Evolutionary conservation across 1,140 invertebrate genomes (phyloP).

Genomic region (Hycleus phaleratus): DNA sequence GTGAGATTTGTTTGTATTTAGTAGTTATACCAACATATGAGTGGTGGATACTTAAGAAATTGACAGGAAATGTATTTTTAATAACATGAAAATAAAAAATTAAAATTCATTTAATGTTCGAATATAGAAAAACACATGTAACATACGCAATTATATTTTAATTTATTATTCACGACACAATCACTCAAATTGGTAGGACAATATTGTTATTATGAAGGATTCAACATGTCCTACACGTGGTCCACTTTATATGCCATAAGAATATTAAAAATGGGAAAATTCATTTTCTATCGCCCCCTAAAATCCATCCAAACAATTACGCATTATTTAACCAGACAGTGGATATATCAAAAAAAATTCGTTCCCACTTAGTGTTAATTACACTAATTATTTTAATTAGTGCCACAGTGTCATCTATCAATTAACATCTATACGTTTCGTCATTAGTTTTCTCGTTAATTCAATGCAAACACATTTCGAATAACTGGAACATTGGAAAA

Average conservation of each 20-base stretch:
- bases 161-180: conserved; percentile 22
- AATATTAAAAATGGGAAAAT: conserved; percentile 16
- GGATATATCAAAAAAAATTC: too few relatives aligned
- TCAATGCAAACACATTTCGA: conserved; percentile 5
- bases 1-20: not conserved
- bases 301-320: too few relatives aligned
- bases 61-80: conserved; percentile 25
- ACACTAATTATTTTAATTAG: conserved; percentile 16
- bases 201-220: conserved; percentile 4
- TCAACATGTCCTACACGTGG: conserved; percentile 12
- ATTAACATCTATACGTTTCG: conserved; percentile 17
- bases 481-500: conserved; percentile 8
- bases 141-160: conserved; percentile 18
- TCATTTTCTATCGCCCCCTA: conserved; percentile 6
- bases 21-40: not conserved
- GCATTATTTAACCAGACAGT: too few relatives aligned
- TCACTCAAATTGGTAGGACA: conserved; percentile 10
- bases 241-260: conserved; percentile 12
- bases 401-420: conserved; percentile 12
- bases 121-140: conserved; percentile 14
- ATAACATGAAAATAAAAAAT: conserved; percentile 12
- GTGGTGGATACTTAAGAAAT: conserved; percentile 10
- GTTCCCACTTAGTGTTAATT: conserved; percentile 10
- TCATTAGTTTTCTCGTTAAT: conserved; percentile 16
- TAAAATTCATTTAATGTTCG: conserved; percentile 9